Evolutionary conservation across 23 tunicate species (phyloP).

Genomic region (Ascidia mentula): DNA sequence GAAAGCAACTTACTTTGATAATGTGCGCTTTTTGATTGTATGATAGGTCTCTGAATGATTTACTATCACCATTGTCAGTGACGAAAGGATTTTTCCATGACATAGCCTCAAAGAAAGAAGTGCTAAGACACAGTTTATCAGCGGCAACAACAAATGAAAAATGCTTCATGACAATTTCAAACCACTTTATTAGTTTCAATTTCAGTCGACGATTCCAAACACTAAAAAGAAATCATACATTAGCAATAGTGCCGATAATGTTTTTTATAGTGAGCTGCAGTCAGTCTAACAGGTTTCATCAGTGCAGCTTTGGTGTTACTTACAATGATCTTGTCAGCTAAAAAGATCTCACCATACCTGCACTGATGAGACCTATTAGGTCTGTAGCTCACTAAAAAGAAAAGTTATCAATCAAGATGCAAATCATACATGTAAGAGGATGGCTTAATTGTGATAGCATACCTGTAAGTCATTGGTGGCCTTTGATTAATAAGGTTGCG

Average conservation of each 20-base stretch:
- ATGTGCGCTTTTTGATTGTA: conserved; percentile 39
- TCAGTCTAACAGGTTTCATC: too few relatives aligned
- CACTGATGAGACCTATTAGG: too few relatives aligned
- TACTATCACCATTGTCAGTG: conserved; percentile 26
- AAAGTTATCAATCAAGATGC: too few relatives aligned
- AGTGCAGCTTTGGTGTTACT: too few relatives aligned
- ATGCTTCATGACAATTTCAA: conserved; percentile 54
- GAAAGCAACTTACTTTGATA: conserved; percentile 33
- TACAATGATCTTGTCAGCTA: too few relatives aligned
- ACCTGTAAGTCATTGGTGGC: conserved; percentile 65
- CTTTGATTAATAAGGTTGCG: conserved; percentile 53
- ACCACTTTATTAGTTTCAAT: conserved; percentile 62
- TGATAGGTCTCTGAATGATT: conserved; percentile 38
- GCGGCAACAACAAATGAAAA: conserved; percentile 60
- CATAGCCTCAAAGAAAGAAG: conserved; percentile 52
- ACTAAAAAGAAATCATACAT: conserved; percentile 20
- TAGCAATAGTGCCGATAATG: not conserved
- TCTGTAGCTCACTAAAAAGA: too few relatives aligned
- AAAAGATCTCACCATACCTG: too few relatives aligned
- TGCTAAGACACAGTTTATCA: conserved; percentile 46
- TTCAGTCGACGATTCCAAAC: conserved; percentile 62
- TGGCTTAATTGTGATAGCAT: too few relatives aligned
- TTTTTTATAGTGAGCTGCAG: too few relatives aligned
- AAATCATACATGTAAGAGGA: too few relatives aligned
- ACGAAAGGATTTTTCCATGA: conserved; percentile 69